These are phyloP conservation scores for Eciton burchellii DNA, from an alignment of 1,140 invertebrate species.

Conservation along the genomic window DNA sequence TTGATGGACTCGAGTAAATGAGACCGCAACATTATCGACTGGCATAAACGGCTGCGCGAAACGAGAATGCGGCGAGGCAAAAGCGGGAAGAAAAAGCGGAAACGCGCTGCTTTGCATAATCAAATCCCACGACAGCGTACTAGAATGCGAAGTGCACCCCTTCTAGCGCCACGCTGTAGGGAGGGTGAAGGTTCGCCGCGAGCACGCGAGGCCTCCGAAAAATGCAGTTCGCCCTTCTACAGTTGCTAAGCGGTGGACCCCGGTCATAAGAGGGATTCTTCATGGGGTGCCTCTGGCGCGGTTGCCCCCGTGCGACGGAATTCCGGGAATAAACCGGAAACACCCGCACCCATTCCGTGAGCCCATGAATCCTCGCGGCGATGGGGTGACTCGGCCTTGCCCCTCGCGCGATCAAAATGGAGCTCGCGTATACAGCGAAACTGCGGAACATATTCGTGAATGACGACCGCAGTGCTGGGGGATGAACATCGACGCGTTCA, in stretches of 20 bases:
- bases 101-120: constrained; percentile 80
- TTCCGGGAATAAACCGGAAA: constrained; percentile 76
- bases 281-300: constrained; percentile 23
- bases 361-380: constrained; percentile 46
- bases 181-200: constrained; percentile 64
- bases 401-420: constrained; percentile 48
- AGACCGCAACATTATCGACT: constrained; percentile 25
- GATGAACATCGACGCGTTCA: constrained; percentile 1
- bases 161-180: constrained; percentile 32
- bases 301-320: constrained; percentile 58
- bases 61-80: not conserved
- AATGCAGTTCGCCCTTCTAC: constrained; percentile 73
- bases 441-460: constrained; percentile 50
- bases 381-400: constrained; percentile 31
- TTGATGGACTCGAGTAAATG: not conserved
- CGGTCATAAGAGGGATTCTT: constrained; percentile 56
- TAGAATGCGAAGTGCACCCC: constrained; percentile 77
- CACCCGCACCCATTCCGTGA: constrained; percentile 59
- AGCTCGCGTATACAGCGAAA: constrained; percentile 50
- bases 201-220: constrained; percentile 77
- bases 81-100: constrained; percentile 60
- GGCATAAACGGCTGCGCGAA: constrained; percentile 40
- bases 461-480: not conserved
- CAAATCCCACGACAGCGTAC: constrained; percentile 81
- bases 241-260: constrained; percentile 48